Conservation (phyloP, 2,797 vertebrate species). For the Gallinago stenura region DNA sequence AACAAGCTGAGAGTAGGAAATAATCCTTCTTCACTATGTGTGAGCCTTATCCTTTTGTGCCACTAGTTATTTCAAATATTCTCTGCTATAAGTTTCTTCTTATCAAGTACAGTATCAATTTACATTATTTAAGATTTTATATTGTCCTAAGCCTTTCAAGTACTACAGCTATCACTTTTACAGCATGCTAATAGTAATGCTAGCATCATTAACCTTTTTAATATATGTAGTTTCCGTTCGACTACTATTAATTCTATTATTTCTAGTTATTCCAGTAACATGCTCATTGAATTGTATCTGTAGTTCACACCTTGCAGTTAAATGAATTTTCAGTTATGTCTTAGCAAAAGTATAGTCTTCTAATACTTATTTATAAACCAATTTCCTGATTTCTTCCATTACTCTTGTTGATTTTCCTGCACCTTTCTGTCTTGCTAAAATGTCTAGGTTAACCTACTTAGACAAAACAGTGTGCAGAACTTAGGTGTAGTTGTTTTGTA, state of each 20-base stretch:
- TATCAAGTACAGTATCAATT: background rate
- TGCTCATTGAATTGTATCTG: background rate
- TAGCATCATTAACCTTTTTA: background rate
- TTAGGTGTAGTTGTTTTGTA: background rate
- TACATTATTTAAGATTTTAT: background rate
- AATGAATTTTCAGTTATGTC: background rate
- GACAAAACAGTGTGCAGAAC: background rate
- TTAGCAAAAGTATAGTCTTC: background rate
- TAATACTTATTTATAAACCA: background rate
- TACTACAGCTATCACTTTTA: background rate
- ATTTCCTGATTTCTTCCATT: background rate
- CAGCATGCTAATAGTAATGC: background rate
- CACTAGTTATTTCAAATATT: background rate
- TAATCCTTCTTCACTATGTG: background rate
- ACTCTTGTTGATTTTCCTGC: background rate
- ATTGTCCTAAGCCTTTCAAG: background rate
- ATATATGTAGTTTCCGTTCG: background rate
- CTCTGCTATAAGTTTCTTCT: background rate
- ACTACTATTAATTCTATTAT: background rate
- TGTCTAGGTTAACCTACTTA: background rate
- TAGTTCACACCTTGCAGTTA: background rate
- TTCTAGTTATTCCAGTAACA: background rate
- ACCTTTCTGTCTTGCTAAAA: background rate
- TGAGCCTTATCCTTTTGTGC: background rate
- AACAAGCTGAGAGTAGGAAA: background rate